Evolutionary conservation across 2,113 vertebrate species (phyloP).

Genomic region (Petroica traversi): DNA sequence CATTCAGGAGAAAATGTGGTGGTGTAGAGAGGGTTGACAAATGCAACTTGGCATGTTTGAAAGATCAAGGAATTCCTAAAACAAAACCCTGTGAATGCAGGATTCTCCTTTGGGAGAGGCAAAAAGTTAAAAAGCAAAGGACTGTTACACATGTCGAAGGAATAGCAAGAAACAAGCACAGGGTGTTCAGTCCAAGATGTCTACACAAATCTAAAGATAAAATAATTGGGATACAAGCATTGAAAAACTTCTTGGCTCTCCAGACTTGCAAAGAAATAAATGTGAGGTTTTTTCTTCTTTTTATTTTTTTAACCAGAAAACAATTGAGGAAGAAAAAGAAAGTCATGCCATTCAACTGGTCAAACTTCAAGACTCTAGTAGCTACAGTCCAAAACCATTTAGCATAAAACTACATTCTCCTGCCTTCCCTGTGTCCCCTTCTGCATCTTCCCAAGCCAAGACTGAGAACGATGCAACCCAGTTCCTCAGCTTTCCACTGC

Average conservation of each 20-base stretch:
- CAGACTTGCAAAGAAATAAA: background rate
- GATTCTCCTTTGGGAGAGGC: background rate
- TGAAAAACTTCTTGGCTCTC: background rate
- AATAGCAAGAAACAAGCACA: background rate
- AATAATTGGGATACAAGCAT: background rate
- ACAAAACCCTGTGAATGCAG: background rate
- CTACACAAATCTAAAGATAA: background rate
- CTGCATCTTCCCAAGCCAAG: background rate
- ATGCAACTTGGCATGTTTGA: background rate
- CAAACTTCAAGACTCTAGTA: background rate
- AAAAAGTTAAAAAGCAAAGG: background rate
- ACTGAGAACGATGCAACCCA: background rate
- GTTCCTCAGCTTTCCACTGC: no score
- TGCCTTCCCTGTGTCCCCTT: background rate
- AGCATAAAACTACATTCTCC: background rate
- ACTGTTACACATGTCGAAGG: background rate
- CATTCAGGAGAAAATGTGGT: background rate
- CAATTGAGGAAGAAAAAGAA: background rate
- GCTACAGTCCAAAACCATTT: background rate
- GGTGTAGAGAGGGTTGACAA: background rate
- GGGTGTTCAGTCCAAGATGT: background rate
- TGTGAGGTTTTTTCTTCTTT: fast-evolving
- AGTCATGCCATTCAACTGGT: background rate
- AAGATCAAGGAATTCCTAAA: background rate
- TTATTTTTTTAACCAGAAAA: background rate